Conservation (phyloP, 2,113 vertebrate genomes). For the Pelecanus crispus region DNA sequence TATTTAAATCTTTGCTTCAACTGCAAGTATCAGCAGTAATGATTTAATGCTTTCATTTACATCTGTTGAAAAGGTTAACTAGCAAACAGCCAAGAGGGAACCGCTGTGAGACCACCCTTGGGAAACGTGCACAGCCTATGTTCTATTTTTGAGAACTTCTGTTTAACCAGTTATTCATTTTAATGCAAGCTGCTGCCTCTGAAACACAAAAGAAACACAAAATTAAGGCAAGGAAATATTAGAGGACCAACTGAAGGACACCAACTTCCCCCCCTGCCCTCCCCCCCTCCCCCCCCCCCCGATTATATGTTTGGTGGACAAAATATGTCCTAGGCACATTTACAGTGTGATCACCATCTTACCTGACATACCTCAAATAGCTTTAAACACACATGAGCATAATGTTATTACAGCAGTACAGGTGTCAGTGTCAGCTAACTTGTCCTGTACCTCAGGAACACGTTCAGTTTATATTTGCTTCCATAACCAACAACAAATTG, state of each 20-base stretch:
- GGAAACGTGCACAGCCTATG: background rate
- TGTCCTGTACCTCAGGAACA: background rate
- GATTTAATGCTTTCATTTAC: background rate
- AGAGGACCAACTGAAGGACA: background rate
- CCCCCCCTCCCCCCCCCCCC: too few species aligned
- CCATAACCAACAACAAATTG: background rate
- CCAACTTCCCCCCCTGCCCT: too few species aligned
- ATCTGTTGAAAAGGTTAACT: background rate
- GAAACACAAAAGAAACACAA: background rate
- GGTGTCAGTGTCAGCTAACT: background rate
- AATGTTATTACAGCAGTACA: background rate
- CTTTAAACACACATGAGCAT: background rate
- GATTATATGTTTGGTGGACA: background rate
- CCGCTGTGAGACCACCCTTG: fast-evolving
- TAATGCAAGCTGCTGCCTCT: background rate
- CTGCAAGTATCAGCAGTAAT: background rate
- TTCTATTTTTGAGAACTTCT: background rate
- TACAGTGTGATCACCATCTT: background rate
- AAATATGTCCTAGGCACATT: background rate
- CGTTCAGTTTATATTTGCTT: background rate
- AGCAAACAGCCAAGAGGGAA: background rate
- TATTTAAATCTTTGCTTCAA: background rate
- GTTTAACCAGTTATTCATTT: background rate
- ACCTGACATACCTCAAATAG: background rate
- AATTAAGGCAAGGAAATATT: background rate